Base-by-base conservation (phyloP, 2,113 vertebrate species). In the Sturnira hondurensis region DNA sequence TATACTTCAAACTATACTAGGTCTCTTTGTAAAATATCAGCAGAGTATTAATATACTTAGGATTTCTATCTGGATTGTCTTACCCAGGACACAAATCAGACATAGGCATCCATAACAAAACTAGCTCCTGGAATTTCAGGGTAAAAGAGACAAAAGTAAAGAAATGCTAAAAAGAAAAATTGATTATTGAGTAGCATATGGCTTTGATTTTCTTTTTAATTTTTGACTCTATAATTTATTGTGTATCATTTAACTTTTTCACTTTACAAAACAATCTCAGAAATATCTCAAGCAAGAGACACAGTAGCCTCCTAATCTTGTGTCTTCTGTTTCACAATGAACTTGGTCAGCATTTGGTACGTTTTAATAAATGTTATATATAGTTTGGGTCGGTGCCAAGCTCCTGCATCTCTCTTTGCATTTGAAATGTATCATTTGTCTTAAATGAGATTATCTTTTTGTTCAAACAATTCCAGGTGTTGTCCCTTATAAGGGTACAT, bases 291-390 rank as follows among this genome's bases (percentile, higher is more conserved):
- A 92, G 33, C 45, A 36, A 86, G 83, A 93, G 12, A 36, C 20
- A 93, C 91, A 77, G 26, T 86, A 82, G 85, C 15, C 78, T 61
- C 24, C 61, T 93, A 36, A 84, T 67, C 78, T 33, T 76, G 14
- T 93, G 28, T 92, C 93, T 94, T 88, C 65, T 93, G 36, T 90
- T 95, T 87, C 58, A 83, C 63, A 87, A 76, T 94, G 83, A 89
- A 92, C 81, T 85, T 94, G 74, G 74, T 85, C 50, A 89, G 47
- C 65, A 95, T 91, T 94, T 92, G 52, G 87, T 96, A 94, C 12
- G 86, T 92, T 89, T 96, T 97, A 94, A 96, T 97, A 96, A 97
- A 95, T 87, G 22, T 90, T 94, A 95, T 81, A 95, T 96, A 94
- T 28, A 71, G 78, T 86, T 89, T 93, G 73, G 89, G 90, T 91